Base-by-base conservation (phyloP, 1,140 invertebrate genomes). In the Oncopodura yosiiana region DNA sequence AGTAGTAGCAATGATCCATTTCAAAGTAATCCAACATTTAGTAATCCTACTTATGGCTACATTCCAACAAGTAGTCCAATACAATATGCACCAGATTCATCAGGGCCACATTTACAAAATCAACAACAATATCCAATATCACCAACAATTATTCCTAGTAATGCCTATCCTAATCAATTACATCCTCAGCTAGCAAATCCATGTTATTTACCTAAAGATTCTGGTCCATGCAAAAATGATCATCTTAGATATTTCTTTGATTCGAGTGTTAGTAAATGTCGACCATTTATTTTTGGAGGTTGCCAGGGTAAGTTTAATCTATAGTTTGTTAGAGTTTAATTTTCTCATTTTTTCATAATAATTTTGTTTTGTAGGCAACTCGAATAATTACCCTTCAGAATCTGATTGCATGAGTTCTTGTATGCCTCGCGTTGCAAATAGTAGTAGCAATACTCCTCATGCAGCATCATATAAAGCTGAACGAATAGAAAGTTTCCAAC, bases 271-370 rank as follows among this genome's bases (percentile, higher is more conserved):
- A 18, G 49, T 2, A 55, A 52, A 45, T 63, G 62, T 24, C 26
- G 56, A 36, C 58, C 58, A 4, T 63, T 63, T 39, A 63, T 63
- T 56, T 63, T 51, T 38, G 62, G 62, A 16, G 62, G 62, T 1
- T 63, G 62, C 46, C 51, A 60, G 44, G 61, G 59, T 23, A 61
- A 19, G 24, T 30, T 30, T 4, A 32, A n/a, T 27, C 3, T 30
- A 5, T 29, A 3, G 14, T 21, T 48, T 30, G 3, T 34, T 48
- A 9, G 3, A 29, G 29, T 16, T 48, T 3, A 32, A 9, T 18
- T 27, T 30, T 18, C 8, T 44, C 4, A 6, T 6, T 11, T 44
- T 27, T 8, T 34, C n/a, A 8, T 16, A 18, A 8, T 39, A n/a
- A 11, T 16, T 12, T 39, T n/a, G 5, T 29, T 11, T 37, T 36